Evolutionary conservation across 2,797 vertebrate species (phyloP).

Genomic region (Coregonus sp.): DNA sequence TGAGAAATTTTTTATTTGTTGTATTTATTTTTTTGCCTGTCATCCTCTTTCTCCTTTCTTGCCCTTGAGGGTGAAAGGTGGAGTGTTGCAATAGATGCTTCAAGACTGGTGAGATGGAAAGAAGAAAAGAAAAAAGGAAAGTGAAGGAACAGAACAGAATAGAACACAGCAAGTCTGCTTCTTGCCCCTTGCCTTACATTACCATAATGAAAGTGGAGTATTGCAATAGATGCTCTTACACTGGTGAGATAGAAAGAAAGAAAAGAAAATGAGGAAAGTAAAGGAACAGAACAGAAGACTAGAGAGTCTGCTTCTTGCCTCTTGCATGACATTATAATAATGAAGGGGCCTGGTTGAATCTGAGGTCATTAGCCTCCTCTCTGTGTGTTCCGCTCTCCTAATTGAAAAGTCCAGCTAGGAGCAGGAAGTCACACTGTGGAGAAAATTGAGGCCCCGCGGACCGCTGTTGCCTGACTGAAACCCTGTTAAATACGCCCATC

Average conservation of each 20-base stretch:
- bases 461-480: conserved; percentile 19
- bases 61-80: conserved; percentile 8
- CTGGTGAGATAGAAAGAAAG: too few species aligned
- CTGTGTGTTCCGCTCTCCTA: conserved; percentile 24
- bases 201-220: too few species aligned
- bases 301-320: too few species aligned
- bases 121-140: neutral
- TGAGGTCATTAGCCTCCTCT: conserved; percentile 24
- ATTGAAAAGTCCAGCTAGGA: conserved; percentile 41
- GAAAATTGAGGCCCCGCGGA: conserved; percentile 33
- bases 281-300: neutral
- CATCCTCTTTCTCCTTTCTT: neutral
- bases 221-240: too few species aligned
- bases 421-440: conserved; percentile 39
- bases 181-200: too few species aligned
- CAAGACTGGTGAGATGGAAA: neutral
- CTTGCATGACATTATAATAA: neutral
- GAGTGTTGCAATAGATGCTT: neutral
- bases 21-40: too few species aligned
- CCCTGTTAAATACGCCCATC: too few species aligned
- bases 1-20: neutral
- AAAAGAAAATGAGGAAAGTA: neutral
- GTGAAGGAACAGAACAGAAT: too few species aligned
- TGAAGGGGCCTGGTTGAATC: conserved; percentile 3
- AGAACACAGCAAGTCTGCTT: too few species aligned